Base-by-base conservation (phyloP, 2,888 invertebrate genomes). In the Linnaemya vulpina region DNA sequence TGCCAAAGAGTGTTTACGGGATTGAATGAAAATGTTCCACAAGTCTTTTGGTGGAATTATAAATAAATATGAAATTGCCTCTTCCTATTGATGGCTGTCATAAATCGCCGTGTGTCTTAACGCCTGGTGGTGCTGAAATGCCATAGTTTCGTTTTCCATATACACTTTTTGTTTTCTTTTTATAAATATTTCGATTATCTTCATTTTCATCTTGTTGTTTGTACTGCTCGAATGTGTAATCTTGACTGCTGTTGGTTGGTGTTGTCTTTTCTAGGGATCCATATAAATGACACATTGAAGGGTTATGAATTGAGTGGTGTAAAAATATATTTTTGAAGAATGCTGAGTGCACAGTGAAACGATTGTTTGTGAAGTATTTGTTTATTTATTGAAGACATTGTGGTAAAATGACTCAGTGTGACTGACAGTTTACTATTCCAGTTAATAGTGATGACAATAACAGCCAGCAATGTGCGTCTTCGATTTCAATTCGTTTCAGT, bases 21-120 rank as follows among this genome's bases (percentile, higher is more conserved):
- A 9, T 10, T 20, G 20, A 1, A 46, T 58, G 46, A 46, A 51
- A 73, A 58, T 67, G 22, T 38, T 79, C 49, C 60, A 60, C 17
- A 70, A 71, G 75, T 17, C 71, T 79, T 79, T 25, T 75, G 40
- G 49, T 7, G 58, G 70, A 68, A 60, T 51, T 77, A 78, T 53
- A 78, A 81, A 74, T 75, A 85, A 85, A 78, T 82, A 82, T 75
- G 65, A 75, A 85, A 75, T 74, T 81, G 74, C 35, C 68, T 77
- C 76, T 74, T 70, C 74, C 77, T 68, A 87, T 86, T 87, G 87
- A 87, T 87, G 83, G 83, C 83, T 86, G 87, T 87, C 88, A 87
- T 88, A 87, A 87, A 87, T 87, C 86, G 76, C 80, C 78, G 81
- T 82, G 84, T 78, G 81, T 82, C 73, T 73, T 78, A 82, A 79